A percentile compares a stretch with the other conserved stretches of the same genome.
Conservation (phyloP, 2,888 invertebrate genomes). For the Galeruca laticollis region DNA sequence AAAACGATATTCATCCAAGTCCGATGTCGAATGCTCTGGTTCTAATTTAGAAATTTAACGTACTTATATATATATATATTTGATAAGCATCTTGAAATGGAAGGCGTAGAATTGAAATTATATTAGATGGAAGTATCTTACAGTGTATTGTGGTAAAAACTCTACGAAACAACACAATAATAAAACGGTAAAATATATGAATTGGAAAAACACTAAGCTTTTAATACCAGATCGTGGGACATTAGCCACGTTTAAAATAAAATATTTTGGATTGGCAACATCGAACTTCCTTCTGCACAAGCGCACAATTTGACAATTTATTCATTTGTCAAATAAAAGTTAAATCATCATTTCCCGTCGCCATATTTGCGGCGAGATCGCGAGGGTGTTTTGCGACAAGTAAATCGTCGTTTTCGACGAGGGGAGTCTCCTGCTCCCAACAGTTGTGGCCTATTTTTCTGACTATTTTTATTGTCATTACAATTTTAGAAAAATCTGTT, state of each 20-base stretch:
- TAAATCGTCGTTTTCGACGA: constrained; percentile 76
- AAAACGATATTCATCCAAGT: no score
- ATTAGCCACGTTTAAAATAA: not conserved
- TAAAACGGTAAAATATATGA: no score
- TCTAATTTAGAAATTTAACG: no score
- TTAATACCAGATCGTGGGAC: not conserved
- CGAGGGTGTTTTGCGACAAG: constrained; percentile 66
- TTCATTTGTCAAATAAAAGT: constrained; percentile 14
- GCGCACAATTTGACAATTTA: constrained; percentile 15
- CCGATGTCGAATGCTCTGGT: no score
- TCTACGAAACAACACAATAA: no score
- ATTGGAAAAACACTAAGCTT: not conserved
- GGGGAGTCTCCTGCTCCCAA: constrained; percentile 74
- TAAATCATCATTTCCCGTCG: constrained; percentile 70
- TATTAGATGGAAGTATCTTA: no score
- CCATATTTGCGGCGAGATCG: constrained; percentile 78
- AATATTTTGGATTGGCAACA: not conserved
- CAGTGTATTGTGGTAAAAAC: no score
- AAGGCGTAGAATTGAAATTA: no score
- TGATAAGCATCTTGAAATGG: no score
- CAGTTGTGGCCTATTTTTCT: constrained; percentile 64
- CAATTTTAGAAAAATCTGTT: constrained; percentile 45
- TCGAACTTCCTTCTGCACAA: constrained; percentile 3
- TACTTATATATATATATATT: no score
- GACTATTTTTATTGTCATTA: constrained; percentile 59